phyloP scores from a whole-genome alignment of 1,140 invertebrate genomes.

The Frieseomelitta varia region DNA sequence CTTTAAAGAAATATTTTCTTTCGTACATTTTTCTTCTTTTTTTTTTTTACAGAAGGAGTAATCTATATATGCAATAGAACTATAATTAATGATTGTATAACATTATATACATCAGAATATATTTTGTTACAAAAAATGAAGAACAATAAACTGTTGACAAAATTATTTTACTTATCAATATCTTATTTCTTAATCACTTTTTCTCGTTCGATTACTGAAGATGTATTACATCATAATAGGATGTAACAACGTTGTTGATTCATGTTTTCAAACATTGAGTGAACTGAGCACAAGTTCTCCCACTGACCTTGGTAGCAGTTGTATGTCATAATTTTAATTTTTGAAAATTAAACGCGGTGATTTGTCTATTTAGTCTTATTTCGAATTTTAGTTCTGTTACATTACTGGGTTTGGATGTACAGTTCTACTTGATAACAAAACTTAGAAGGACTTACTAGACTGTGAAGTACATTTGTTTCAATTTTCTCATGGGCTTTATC shows the following conservation, averaged over 20 bases:
- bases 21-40: too few species aligned
- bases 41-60: not conserved
- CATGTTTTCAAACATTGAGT: not conserved
- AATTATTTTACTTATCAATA: not conserved
- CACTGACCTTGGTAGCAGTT: constrained; percentile 29
- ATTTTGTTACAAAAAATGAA: not conserved
- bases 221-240: not conserved
- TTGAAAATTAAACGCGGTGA: not conserved
- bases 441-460: not conserved
- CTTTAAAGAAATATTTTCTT: too few species aligned
- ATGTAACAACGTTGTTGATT: not conserved
- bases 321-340: constrained; percentile 29
- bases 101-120: not conserved
- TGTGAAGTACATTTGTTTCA: not conserved
- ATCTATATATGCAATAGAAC: not conserved
- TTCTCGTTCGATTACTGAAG: not conserved
- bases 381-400: not conserved
- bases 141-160: not conserved
- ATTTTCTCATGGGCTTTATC: constrained; percentile 84
- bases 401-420: not conserved
- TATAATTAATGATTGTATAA: not conserved
- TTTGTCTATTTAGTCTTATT: not conserved
- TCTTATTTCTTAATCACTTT: not conserved
- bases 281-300: not conserved
- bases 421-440: not conserved